phyloP scores from a whole-genome alignment of 1,140 invertebrate genomes.

The Cyclina sinensis region DNA sequence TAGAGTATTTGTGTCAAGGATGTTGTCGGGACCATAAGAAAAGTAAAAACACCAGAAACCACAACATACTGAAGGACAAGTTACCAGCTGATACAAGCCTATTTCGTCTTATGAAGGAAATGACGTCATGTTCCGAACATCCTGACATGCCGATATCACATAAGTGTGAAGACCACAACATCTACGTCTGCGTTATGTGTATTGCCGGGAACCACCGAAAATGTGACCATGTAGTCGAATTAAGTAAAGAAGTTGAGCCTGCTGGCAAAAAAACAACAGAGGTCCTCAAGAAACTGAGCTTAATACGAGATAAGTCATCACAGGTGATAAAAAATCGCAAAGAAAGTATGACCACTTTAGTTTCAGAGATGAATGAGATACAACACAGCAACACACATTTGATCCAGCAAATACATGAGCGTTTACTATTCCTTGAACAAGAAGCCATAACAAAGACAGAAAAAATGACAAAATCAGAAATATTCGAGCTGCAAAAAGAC shows the following conservation, averaged over 20 bases:
- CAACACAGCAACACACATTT: not conserved
- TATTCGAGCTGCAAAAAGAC: not conserved
- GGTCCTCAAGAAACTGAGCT: not conserved
- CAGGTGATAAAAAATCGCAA: not conserved
- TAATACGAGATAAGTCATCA: not conserved
- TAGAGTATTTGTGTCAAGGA: slow-evolving; percentile 16
- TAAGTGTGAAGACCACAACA: not conserved
- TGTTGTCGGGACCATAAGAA: slow-evolving; percentile 23
- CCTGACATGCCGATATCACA: not conserved
- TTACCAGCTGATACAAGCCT: not conserved
- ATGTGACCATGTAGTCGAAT: not conserved
- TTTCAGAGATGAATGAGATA: not conserved
- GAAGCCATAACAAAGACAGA: not conserved
- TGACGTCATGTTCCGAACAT: not conserved
- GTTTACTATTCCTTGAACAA: not conserved
- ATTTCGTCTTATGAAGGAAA: not conserved
- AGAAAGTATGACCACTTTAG: not conserved
- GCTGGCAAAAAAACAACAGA: not conserved
- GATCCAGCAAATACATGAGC: not conserved
- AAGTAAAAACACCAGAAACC: slow-evolving; percentile 17
- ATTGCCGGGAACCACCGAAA: not conserved
- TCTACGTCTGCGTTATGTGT: not conserved
- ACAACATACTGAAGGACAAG: not conserved
- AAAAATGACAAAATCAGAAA: not conserved
- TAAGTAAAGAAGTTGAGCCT: not conserved